phyloP scores from a whole-genome alignment of 2,113 vertebrate genomes.

The Eptesicus fuscus region DNA sequence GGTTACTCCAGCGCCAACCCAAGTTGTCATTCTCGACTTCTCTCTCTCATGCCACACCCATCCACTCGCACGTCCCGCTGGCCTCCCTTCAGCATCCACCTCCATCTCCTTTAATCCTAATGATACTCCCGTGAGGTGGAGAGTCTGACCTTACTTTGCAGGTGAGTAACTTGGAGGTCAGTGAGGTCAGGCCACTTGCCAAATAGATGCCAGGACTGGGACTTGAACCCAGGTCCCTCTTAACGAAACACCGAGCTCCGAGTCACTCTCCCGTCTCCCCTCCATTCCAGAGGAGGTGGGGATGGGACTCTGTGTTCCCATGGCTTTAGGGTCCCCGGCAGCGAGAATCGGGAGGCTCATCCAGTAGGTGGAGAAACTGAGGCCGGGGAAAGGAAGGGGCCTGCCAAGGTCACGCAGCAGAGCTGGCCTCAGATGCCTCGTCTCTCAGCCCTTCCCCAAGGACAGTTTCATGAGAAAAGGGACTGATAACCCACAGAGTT shows the following conservation, averaged over 20 bases:
- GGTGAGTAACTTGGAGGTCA: not conserved
- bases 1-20: not conserved
- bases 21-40: not conserved
- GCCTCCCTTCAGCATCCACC: not conserved
- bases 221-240: not conserved
- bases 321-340: not conserved
- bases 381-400: not conserved
- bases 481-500: not conserved
- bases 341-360: rapidly evolving
- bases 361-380: not conserved
- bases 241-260: rapidly evolving
- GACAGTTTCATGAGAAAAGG: not conserved
- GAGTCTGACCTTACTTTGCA: not conserved
- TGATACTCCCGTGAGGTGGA: not conserved
- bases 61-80: not conserved
- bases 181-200: not conserved
- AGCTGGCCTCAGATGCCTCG: not conserved
- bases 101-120: not conserved
- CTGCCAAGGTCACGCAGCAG: not conserved
- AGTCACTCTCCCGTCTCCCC: not conserved
- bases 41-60: not conserved
- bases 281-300: not conserved
- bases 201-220: not conserved
- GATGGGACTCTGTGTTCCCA: too few species aligned
- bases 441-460: not conserved